Evolutionary conservation across 2,888 invertebrate genomes (phyloP), one percentile per base, ranked within the genome.

Genomic region (Conistra vaccinii): DNA sequence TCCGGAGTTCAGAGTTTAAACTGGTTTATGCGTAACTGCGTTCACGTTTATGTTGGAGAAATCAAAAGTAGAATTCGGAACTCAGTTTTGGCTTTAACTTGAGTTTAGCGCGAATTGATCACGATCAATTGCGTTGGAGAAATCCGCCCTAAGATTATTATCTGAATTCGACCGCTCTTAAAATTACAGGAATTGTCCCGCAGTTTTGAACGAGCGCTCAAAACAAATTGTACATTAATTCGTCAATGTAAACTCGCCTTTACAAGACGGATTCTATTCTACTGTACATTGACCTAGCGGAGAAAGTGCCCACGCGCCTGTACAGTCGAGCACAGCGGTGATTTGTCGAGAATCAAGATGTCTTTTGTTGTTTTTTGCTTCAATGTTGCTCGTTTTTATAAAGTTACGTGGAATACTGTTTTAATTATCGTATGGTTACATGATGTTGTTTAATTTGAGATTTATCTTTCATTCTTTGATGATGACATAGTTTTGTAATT

Each of bases 201-300:
- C 51, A 10, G 29, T 57, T 29, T 7, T 17, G 29, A 57, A 9
- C 17, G 6, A 73, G 17, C 26, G 45, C 12, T 42, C 39, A 48
- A 51, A 39, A 51, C 17, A 39, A 20, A 0, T 26, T 17, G 7
- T 45, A 23, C 35, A 7, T 51, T 20, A 10, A 6, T 55, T 20
- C n/a, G 26, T 51, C 29, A 58, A 14, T 58, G 63, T 10, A 23
- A 53, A 60, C 58, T 14, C 39, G 0, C 26, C 81, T 61, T 71
- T 61, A 74, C 35, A 68, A 81, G 62, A 83, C 74, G 78, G 82
- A 81, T 69, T 75, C 57, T 69, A 72, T 69, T 82, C 80, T 57
- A 70, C 71, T 85, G 86, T 87, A 61, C 88, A 77, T 78, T 85
- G 89, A 89, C 89, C 89, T 89, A 88, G 81, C 72, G 73, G 89